Conservation (phyloP, 1,140 invertebrate genomes). For the Macrotrachela quadricornifera region DNA sequence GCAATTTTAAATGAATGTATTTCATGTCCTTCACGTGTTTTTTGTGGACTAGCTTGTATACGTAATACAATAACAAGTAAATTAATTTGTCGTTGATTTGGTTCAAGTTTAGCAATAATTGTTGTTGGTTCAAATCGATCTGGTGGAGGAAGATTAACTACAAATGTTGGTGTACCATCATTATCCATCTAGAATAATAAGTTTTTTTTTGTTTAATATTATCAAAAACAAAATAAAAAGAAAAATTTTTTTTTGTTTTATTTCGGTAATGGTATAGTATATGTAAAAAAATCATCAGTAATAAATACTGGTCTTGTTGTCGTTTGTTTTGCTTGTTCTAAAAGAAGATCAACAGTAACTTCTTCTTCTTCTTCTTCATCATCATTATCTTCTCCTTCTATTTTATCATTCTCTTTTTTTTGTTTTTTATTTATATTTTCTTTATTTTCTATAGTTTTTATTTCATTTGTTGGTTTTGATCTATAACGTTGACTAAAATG, state of each 20-base stretch:
- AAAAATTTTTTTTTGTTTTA: too few relatives aligned
- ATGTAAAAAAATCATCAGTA: conserved; percentile 1
- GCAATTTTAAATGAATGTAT: conserved; percentile 76
- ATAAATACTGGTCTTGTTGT: background rate
- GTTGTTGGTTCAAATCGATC: too few relatives aligned
- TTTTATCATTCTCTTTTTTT: background rate
- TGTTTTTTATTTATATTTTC: background rate
- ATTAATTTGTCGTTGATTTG: conserved; percentile 9
- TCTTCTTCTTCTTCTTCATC: background rate
- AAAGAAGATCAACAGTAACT: too few relatives aligned
- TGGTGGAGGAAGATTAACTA: too few relatives aligned
- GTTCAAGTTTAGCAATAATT: background rate
- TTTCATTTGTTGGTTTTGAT: too few relatives aligned
- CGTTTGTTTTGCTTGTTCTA: background rate
- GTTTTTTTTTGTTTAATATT: too few relatives aligned
- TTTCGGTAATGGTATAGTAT: background rate
- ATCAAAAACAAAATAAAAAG: too few relatives aligned
- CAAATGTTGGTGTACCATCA: too few relatives aligned
- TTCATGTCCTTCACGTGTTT: conserved; percentile 64
- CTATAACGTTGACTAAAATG: conserved; percentile 33
- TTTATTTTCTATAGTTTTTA: background rate
- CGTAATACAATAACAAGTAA: conserved; percentile 7
- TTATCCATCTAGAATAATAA: too few relatives aligned
- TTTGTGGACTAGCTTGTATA: conserved; percentile 39
- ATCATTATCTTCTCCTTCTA: background rate